Percentiles rank a stretch among this genome's conserved stretches.
phyloP scores from a whole-genome alignment of 2,113 vertebrate genomes.

The Hyperopisus bebe region DNA sequence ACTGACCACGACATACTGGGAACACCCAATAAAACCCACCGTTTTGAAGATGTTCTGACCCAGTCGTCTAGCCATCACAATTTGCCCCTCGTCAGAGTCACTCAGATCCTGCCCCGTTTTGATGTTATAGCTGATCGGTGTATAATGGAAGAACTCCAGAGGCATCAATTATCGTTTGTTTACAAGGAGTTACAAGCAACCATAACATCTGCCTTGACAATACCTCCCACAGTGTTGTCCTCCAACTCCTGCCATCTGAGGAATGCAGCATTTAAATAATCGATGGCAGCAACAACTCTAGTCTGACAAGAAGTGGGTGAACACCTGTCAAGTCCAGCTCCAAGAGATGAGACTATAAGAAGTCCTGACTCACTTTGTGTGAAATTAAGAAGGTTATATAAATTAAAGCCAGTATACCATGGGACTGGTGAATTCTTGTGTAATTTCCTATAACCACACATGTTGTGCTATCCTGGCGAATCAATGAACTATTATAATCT shows the following conservation, averaged over 20 bases:
- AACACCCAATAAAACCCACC: not conserved
- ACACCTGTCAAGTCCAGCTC: not conserved
- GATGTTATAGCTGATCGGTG: not conserved
- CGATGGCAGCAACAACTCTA: not conserved
- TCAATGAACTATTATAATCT: not conserved
- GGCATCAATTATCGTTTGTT: not conserved
- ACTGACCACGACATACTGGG: not conserved
- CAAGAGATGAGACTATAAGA: not conserved
- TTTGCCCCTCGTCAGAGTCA: not conserved
- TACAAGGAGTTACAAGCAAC: not conserved
- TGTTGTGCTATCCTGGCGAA: not conserved
- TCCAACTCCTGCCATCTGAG: not conserved
- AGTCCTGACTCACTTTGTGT: not conserved
- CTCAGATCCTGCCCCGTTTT: not conserved
- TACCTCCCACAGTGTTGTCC: not conserved
- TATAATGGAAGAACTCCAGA: not conserved
- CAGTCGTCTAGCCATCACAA: not conserved
- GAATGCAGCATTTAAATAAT: not conserved
- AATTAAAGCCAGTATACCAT: not conserved
- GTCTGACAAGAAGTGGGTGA: not conserved
- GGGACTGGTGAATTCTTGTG: not conserved
- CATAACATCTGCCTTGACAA: not conserved
- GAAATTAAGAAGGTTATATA: not conserved
- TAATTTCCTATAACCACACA: not conserved
- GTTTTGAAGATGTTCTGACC: not conserved